Evolutionary conservation across 2,797 vertebrate genomes (phyloP).

Genomic region (Oreonectes daqikongensis): DNA sequence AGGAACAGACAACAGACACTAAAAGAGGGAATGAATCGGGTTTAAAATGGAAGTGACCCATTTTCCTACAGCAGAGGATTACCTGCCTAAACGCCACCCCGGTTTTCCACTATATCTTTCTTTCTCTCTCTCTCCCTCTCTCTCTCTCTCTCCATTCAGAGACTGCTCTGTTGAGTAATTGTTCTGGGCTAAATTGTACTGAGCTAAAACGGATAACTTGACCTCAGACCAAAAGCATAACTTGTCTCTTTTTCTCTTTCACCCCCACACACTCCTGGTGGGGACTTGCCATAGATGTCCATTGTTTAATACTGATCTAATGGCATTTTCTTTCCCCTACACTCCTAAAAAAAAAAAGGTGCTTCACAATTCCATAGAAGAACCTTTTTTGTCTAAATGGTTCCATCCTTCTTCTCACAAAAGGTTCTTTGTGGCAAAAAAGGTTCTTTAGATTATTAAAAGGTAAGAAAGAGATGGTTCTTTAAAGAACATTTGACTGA

Average conservation of each 20-base stretch:
- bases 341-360: too few species aligned
- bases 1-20: conserved; percentile 46
- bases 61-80: conserved; percentile 34
- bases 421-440: too few species aligned
- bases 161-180: conserved; percentile 23
- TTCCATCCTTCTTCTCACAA: too few species aligned
- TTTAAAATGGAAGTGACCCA: conserved; percentile 38
- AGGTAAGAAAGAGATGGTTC: too few species aligned
- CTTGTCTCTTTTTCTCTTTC: background rate
- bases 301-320: too few species aligned
- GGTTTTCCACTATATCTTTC: conserved; percentile 14
- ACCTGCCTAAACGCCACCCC: conserved; percentile 27
- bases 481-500: too few species aligned
- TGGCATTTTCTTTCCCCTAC: too few species aligned
- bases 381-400: too few species aligned
- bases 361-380: too few species aligned
- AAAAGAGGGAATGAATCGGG: conserved; percentile 32
- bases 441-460: too few species aligned
- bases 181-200: background rate
- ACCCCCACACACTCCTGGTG: background rate
- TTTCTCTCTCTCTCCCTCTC: conserved; percentile 7
- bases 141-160: background rate
- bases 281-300: too few species aligned
- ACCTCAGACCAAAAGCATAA: background rate
- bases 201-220: conserved; percentile 17